phyloP scores from a whole-genome alignment of 2,888 invertebrate species.

The Maniola hyperantus region DNA sequence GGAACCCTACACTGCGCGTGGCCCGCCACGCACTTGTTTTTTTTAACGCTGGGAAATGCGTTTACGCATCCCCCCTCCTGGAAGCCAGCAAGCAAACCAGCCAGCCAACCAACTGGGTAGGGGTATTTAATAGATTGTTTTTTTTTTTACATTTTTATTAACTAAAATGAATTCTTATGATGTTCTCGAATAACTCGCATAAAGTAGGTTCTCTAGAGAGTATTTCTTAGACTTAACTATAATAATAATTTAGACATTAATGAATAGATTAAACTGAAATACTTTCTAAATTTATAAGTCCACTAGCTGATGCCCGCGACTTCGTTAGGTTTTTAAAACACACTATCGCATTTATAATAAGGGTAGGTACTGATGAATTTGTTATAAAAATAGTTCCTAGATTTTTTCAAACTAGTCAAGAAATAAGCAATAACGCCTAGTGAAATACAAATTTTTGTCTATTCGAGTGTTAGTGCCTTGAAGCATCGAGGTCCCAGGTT shows the following conservation, averaged over 20 bases:
- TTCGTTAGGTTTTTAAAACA: too few relatives aligned
- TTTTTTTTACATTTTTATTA: background rate
- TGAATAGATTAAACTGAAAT: background rate
- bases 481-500: background rate
- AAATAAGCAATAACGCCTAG: background rate
- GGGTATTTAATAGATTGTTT: background rate
- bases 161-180: slow-evolving; percentile 4
- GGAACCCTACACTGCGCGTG: too few relatives aligned
- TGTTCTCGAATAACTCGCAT: background rate
- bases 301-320: too few relatives aligned
- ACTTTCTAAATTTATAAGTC: slow-evolving; percentile 3
- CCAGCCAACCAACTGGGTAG: too few relatives aligned
- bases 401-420: background rate
- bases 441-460: background rate
- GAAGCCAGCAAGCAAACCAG: too few relatives aligned
- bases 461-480: background rate
- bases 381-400: background rate
- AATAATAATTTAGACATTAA: too few relatives aligned
- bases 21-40: too few relatives aligned
- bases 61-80: too few relatives aligned
- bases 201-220: background rate
- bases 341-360: too few relatives aligned
- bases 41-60: too few relatives aligned
- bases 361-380: too few relatives aligned
- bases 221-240: background rate